A percentile compares a stretch with the other conserved stretches of the same genome.
phyloP scores from a whole-genome alignment of 1,140 invertebrate species.

The Cydia splendana region DNA sequence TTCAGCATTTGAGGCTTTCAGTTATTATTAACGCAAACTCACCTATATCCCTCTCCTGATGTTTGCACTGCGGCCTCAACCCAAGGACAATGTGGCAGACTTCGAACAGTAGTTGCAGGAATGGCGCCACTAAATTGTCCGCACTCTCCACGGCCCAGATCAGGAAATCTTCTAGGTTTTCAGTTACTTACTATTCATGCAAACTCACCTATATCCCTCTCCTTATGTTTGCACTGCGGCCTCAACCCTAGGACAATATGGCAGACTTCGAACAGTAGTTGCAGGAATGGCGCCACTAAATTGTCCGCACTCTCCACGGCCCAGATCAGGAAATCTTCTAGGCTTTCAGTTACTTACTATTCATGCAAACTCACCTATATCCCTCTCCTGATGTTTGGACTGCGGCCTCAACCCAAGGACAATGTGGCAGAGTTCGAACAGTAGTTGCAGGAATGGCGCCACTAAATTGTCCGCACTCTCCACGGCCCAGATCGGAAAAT shows the following conservation, averaged over 20 bases:
- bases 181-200: no score
- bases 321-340: constrained; percentile 93
- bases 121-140: constrained; percentile 84
- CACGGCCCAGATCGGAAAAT: constrained; percentile 92
- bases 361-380: constrained; percentile 83
- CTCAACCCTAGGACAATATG: constrained; percentile 92
- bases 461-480: constrained; percentile 84
- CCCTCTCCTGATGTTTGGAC: constrained; percentile 88
- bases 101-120: constrained; percentile 90
- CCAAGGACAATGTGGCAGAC: constrained; percentile 94
- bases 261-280: constrained; percentile 91
- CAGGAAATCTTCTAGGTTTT: constrained; percentile 92
- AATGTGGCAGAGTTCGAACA: constrained; percentile 94
- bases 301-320: constrained; percentile 84
- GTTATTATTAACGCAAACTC: no score
- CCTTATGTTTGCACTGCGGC: constrained; percentile 89
- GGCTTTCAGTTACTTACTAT: no score
- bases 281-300: constrained; percentile 86
- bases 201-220: constrained; percentile 85
- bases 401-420: constrained; percentile 92
- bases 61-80: constrained; percentile 87
- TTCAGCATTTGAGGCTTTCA: no score
- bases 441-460: constrained; percentile 86
- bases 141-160: constrained; percentile 89
- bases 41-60: constrained; percentile 90